phyloP scores from a whole-genome alignment of 2,888 invertebrate species.

The Rosalia funebris region DNA sequence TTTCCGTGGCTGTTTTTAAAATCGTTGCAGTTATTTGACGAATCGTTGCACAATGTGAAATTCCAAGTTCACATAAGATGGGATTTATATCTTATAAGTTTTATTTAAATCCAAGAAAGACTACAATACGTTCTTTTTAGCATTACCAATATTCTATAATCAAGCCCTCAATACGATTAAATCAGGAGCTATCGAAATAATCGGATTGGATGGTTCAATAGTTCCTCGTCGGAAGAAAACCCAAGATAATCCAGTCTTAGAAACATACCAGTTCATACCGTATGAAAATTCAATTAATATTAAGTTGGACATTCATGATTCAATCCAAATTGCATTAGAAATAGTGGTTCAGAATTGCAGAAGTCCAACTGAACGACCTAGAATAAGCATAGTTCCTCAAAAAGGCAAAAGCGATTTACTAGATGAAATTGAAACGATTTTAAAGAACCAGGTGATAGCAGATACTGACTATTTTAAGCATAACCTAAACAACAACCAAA shows the following conservation, averaged over 20 bases:
- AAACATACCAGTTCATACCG: slow-evolving; percentile 68
- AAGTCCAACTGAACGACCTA: slow-evolving; percentile 17
- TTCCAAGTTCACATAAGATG: too few species aligned
- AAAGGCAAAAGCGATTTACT: slow-evolving; percentile 10
- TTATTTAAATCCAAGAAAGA: too few species aligned
- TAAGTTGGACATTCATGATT: slow-evolving; percentile 29
- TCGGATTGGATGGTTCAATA: slow-evolving; percentile 70
- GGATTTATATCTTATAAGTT: too few species aligned
- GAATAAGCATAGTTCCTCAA: slow-evolving; percentile 22
- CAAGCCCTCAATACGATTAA: slow-evolving; percentile 60
- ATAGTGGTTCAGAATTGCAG: slow-evolving; percentile 38
- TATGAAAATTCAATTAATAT: slow-evolving; percentile 56
- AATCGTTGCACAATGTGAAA: too few species aligned
- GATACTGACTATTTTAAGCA: slow-evolving; percentile 6
- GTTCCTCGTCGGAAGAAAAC: too few species aligned
- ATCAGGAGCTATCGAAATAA: slow-evolving; percentile 70
- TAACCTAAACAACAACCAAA: slow-evolving; percentile 11
- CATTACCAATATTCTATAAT: slow-evolving; percentile 60
- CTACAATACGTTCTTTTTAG: too few species aligned
- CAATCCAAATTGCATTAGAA: slow-evolving; percentile 35
- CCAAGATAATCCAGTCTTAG: slow-evolving; percentile 69
- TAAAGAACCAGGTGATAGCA: slow-evolving; percentile 24
- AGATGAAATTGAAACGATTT: slow-evolving; percentile 25
- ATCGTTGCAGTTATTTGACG: too few species aligned
- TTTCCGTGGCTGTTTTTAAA: too few species aligned